Percentiles rank a stretch among this genome's conserved stretches.
These are phyloP conservation scores for Spizella passerina DNA, from an alignment of 2,797 vertebrate genomes.

Conservation along the genomic window DNA sequence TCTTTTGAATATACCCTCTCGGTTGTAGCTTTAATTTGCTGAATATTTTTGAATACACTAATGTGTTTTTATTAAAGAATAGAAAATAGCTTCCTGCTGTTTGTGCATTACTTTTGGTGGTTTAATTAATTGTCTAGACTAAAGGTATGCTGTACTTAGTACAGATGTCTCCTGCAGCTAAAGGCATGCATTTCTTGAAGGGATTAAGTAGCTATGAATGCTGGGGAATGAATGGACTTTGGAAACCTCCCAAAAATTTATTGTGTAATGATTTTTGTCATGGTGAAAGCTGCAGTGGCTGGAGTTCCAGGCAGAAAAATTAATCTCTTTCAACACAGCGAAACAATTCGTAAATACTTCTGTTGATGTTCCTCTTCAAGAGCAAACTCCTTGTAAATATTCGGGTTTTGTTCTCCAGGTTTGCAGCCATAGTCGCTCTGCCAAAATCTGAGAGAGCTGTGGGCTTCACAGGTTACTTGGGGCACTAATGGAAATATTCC, in stretches of 20 bases:
- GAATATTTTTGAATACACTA: constrained; percentile 16
- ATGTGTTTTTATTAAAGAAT: background rate
- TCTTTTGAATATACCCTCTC: background rate
- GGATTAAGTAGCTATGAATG: constrained; percentile 39
- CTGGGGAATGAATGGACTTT: constrained; percentile 21
- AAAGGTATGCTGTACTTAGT: background rate
- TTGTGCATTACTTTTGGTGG: background rate
- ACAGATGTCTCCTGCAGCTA: constrained; percentile 12
- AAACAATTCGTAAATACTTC: background rate
- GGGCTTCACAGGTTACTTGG: background rate
- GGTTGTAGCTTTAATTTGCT: constrained; percentile 2
- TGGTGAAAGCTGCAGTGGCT: background rate
- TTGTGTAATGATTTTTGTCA: background rate
- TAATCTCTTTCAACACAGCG: background rate
- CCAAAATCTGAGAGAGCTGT: background rate
- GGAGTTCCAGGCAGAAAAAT: background rate
- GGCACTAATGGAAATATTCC: background rate
- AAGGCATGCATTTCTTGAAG: constrained; percentile 11
- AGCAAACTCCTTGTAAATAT: background rate
- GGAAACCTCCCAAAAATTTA: background rate
- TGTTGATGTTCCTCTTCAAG: background rate
- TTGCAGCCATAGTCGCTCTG: background rate
- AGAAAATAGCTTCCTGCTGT: background rate
- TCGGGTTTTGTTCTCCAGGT: background rate
- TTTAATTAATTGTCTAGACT: constrained; percentile 51